phyloP scores from a whole-genome alignment of 2,888 invertebrate genomes.

The Bombylius discolor region DNA sequence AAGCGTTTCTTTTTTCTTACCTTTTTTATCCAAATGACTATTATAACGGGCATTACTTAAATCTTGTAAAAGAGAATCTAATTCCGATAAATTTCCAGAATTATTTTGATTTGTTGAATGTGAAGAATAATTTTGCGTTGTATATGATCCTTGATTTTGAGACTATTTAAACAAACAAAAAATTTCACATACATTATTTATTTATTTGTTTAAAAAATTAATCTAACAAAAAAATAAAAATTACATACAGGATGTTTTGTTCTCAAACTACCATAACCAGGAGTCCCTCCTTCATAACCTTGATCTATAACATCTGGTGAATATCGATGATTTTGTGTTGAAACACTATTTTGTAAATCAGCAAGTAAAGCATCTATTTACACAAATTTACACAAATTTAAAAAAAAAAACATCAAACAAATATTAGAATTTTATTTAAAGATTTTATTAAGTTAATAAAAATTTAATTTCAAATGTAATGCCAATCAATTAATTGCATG shows the following conservation, averaged over 20 bases:
- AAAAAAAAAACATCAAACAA: not conserved
- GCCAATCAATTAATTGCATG: too few relatives aligned
- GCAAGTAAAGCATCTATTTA: conserved; percentile 81
- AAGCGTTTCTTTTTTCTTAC: conserved; percentile 23
- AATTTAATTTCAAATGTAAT: too few relatives aligned
- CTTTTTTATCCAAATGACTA: conserved; percentile 37
- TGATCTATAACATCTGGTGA: conserved; percentile 33
- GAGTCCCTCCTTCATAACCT: conserved; percentile 22
- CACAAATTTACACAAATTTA: not conserved
- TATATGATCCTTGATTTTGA: not conserved
- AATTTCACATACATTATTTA: too few relatives aligned
- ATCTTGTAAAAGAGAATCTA: conserved; percentile 84
- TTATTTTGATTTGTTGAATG: conserved; percentile 17
- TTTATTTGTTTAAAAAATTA: too few relatives aligned
- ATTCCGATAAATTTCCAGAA: conserved; percentile 68
- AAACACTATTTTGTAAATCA: conserved; percentile 89
- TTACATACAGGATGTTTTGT: conserved; percentile 54
- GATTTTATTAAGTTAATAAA: too few relatives aligned
- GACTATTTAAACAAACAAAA: not conserved
- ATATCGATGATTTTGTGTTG: conserved; percentile 38
- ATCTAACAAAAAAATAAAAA: conserved; percentile 4
- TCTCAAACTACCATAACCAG: conserved; percentile 63
- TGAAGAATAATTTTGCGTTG: conserved; percentile 10
- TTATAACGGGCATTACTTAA: conserved; percentile 65
- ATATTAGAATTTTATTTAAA: not conserved